These are phyloP conservation scores for Onchidella celtica DNA, from an alignment of 2,888 invertebrate genomes.

Conservation along the genomic window DNA sequence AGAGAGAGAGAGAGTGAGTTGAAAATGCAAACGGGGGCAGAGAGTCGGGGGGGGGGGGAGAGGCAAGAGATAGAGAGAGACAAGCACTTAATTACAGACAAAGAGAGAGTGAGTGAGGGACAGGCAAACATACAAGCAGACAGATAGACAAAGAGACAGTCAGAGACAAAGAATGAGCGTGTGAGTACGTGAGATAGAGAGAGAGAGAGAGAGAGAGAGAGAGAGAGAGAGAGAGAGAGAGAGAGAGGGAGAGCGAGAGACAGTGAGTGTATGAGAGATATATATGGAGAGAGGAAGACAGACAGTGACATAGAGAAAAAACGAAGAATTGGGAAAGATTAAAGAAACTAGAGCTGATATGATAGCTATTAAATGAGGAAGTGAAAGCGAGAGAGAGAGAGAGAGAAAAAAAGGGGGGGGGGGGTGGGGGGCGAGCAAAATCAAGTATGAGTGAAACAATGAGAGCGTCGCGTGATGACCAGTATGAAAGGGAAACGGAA, in stretches of 20 bases:
- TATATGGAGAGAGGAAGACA: background rate
- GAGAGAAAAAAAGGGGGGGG: background rate
- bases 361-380: background rate
- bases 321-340: background rate
- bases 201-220: background rate
- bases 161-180: background rate
- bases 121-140: background rate
- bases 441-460: too few species aligned
- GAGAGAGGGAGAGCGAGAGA: background rate
- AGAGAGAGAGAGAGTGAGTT: background rate
- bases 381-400: background rate
- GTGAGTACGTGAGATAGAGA: background rate
- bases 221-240: background rate
- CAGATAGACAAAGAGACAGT: background rate
- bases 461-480: too few species aligned
- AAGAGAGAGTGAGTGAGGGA: too few species aligned
- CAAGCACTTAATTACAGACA: too few species aligned
- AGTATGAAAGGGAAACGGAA: background rate
- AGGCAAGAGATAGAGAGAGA: background rate
- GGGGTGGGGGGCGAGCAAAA: too few species aligned
- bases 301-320: background rate
- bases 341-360: background rate
- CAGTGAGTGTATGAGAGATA: background rate
- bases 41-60: background rate
- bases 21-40: too few species aligned